phyloP scores from a whole-genome alignment of 1,140 invertebrate species.

The Achatina immaculata region DNA sequence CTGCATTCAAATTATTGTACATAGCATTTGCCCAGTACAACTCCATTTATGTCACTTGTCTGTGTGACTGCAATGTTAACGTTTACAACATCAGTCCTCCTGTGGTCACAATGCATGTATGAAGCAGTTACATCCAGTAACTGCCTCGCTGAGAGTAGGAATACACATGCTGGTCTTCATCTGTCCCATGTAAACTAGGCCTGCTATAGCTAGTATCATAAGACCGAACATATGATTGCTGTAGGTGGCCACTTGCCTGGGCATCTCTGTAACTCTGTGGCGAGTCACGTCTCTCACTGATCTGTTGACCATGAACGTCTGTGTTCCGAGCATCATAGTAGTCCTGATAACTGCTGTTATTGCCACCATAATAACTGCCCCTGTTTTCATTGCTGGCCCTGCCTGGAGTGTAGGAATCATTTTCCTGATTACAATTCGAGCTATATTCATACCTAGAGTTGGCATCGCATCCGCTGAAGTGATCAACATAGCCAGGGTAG shows the following conservation, averaged over 20 bases:
- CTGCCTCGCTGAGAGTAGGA: background rate
- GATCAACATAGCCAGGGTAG: background rate
- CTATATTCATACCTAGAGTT: background rate
- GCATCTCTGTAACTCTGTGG: background rate
- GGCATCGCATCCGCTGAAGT: background rate
- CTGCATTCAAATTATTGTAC: no score
- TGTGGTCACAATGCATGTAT: no score
- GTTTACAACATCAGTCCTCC: no score
- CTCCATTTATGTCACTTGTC: no score
- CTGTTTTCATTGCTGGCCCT: background rate
- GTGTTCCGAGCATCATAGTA: background rate
- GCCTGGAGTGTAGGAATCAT: background rate
- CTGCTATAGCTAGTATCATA: constrained; percentile 12
- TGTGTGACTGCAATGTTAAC: no score
- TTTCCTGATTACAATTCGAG: background rate
- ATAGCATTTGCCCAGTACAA: no score
- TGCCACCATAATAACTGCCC: background rate
- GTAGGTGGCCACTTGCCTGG: background rate
- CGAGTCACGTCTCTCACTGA: no score
- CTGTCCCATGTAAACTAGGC: background rate
- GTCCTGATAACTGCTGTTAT: background rate
- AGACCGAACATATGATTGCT: background rate
- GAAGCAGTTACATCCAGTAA: constrained; percentile 32
- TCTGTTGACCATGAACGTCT: background rate
- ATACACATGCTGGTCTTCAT: background rate